Base-by-base conservation (phyloP, 2,113 vertebrate species). In the Romanogobio albipinnatus region DNA sequence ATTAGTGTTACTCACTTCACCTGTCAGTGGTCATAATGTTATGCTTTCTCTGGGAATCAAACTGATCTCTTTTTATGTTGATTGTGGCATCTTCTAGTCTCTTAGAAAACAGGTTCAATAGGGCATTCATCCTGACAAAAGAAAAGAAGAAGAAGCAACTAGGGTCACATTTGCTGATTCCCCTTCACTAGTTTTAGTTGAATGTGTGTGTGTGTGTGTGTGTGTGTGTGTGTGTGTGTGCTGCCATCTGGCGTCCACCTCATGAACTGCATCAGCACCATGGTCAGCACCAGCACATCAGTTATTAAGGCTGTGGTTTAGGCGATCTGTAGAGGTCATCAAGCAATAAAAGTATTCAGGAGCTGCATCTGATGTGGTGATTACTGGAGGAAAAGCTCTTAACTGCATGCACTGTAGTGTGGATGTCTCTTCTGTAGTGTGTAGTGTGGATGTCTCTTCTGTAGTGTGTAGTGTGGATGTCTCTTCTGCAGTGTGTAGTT, bases 241-340 rank as follows among this genome's bases (percentile, higher is more conserved):
- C 84, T 88, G 84, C 84, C 87, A 75, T 71, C 80, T 85, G 66
- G 75, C 49, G 68, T 59, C 26, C 10, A 17, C 7, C 26, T 17
- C 39, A 15, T 53, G 43, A 71, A 82, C 71, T 1, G 24, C 64
- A n/a, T 56, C 62, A 70, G 79, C 9, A 81, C 73, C 71, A 77
- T 39, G 70, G 70, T 49, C 86, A 87, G 82, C 47, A 74, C 70
- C 70, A 8, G 71, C 39, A 0, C 71, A 45, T 24, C 8, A 1
- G 1, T 64, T 36, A 17, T 36, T 19, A 7, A 56, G 19, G 53
- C 53, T 56, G 17, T 17, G 17, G 7, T 56, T 19, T 56, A 19
- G 51, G 17, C 49, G 5, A 51, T 51, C 49, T 51, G 49, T 51
- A 9, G 15, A 56, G 51, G 51, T 56, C 6, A 17, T 2, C 15